Percentiles rank a stretch among this genome's conserved stretches.
phyloP scores from a whole-genome alignment of 2,113 vertebrate species.

The Bostrychus sinensis region DNA sequence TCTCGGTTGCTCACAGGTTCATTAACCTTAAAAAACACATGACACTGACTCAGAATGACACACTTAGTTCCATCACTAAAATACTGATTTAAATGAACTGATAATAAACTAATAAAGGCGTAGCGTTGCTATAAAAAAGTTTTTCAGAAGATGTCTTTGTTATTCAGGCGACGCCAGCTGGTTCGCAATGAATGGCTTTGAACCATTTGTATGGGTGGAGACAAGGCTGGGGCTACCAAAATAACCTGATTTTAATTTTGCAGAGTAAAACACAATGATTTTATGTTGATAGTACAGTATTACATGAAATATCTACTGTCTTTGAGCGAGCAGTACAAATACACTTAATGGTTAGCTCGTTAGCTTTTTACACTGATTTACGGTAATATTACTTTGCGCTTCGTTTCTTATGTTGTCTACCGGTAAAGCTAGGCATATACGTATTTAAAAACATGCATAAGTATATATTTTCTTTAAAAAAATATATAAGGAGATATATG shows the following conservation, averaged over 20 bases:
- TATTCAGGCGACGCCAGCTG: slow-evolving; percentile 37
- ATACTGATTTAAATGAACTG: too few species aligned
- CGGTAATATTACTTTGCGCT: neutral
- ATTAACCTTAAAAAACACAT: neutral
- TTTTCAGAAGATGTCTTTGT: slow-evolving; percentile 27
- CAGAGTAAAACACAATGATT: neutral
- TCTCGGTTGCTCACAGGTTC: slow-evolving; percentile 22
- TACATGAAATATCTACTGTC: neutral
- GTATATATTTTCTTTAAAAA: neutral
- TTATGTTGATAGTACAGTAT: neutral
- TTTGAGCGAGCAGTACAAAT: too few species aligned
- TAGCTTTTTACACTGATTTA: slow-evolving; percentile 48
- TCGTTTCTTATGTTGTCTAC: neutral
- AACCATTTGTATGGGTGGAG: slow-evolving; percentile 47
- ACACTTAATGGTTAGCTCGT: slow-evolving; percentile 14
- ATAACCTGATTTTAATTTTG: neutral
- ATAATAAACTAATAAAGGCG: neutral
- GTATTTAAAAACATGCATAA: neutral
- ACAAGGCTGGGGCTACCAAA: neutral
- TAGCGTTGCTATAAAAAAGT: neutral
- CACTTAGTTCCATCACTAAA: neutral
- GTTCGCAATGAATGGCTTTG: slow-evolving; percentile 49
- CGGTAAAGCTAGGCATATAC: too few species aligned
- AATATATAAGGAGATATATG: slow-evolving; percentile 21
- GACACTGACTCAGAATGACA: neutral